phyloP scores from a whole-genome alignment of 2,888 invertebrate species.

The Agrochola litura region DNA sequence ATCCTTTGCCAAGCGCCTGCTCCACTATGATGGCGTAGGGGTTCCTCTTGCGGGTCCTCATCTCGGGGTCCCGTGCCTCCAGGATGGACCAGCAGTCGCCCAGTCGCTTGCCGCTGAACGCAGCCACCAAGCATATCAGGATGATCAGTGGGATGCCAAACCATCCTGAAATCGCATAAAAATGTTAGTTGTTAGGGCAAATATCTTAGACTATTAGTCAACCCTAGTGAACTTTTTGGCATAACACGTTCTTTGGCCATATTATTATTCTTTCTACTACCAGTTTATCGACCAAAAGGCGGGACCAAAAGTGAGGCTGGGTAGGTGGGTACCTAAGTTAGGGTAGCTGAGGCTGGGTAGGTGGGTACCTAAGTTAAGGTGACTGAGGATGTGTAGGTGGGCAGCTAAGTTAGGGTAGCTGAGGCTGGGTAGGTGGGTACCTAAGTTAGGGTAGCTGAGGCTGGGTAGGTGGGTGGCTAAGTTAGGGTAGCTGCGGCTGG shows the following conservation, averaged over 20 bases:
- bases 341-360: neutral
- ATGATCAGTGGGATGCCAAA: constrained; percentile 91
- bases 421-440: too few species aligned
- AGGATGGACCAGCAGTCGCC: constrained; percentile 93
- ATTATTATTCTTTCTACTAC: neutral
- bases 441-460: too few species aligned
- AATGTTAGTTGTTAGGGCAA: neutral
- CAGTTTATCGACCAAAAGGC: neutral
- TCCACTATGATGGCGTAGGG: constrained; percentile 93
- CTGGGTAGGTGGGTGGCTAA: too few species aligned
- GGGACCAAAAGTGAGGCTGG: neutral
- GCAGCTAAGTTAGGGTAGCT: neutral
- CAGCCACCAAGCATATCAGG: constrained; percentile 91
- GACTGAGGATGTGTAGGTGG: neutral
- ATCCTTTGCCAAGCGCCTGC: constrained; percentile 90
- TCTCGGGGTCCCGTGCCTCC: constrained; percentile 92
- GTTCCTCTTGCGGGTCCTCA: constrained; percentile 90
- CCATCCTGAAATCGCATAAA: constrained; percentile 90
- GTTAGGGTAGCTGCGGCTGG: neutral
- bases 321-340: neutral
- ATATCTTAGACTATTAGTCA: neutral
- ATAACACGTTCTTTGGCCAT: too few species aligned
- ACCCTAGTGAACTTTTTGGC: neutral
- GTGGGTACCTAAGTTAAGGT: neutral
- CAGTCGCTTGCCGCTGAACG: constrained; percentile 92